phyloP scores from a whole-genome alignment of 2,113 vertebrate genomes.

The Xiphophorus couchianus region DNA sequence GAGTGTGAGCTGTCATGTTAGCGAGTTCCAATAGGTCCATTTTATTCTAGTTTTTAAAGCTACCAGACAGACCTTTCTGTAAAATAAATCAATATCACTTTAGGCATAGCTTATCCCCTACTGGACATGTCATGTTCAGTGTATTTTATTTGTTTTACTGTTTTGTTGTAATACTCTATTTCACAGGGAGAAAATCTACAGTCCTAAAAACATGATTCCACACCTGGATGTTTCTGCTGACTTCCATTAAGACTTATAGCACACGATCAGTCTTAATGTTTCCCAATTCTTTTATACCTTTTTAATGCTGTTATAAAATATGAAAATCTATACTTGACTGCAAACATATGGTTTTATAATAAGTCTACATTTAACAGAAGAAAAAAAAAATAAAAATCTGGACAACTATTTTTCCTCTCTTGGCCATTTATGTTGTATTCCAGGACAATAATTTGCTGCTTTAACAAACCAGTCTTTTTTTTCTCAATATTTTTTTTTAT shows the following conservation, averaged over 20 bases:
- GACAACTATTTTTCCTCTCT: neutral
- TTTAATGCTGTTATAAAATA: neutral
- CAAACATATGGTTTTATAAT: neutral
- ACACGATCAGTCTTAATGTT: too few species aligned
- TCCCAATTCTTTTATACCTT: too few species aligned
- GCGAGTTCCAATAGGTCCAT: slow-evolving; percentile 23
- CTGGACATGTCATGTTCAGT: neutral
- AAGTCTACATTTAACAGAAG: neutral
- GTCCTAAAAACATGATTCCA: neutral
- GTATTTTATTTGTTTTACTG: too few species aligned
- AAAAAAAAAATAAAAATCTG: neutral
- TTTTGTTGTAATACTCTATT: too few species aligned
- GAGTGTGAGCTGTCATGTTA: slow-evolving; percentile 50
- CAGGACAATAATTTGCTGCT: slow-evolving; percentile 14
- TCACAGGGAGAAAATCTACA: too few species aligned
- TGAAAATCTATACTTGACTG: neutral
- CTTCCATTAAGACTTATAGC: neutral
- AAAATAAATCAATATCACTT: neutral
- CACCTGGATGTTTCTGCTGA: neutral
- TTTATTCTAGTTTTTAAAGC: slow-evolving; percentile 19
- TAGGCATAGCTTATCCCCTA: neutral
- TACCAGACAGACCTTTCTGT: neutral
- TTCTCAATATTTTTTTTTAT: slow-evolving; percentile 13
- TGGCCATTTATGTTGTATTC: slow-evolving; percentile 13
- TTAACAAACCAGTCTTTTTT: slow-evolving; percentile 6